Evolutionary conservation across 2,113 vertebrate species (phyloP).

Genomic region (Ciconia boyciana): DNA sequence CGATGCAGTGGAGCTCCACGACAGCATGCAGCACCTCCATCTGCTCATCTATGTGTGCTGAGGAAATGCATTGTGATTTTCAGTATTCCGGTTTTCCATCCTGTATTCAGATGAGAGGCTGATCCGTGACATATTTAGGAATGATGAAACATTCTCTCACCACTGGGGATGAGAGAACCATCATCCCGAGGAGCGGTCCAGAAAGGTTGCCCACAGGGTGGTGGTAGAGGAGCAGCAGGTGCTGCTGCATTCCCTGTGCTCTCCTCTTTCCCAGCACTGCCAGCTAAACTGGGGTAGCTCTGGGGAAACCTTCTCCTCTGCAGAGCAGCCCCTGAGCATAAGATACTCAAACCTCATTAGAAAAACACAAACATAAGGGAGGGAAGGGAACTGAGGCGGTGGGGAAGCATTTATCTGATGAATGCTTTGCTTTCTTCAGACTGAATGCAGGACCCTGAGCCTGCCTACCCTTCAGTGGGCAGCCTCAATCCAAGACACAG

Average conservation of each 20-base stretch:
- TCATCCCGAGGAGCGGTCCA: not conserved
- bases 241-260: not conserved
- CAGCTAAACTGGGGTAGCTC: not conserved
- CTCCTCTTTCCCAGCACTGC: not conserved
- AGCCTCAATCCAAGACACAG: not conserved
- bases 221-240: not conserved
- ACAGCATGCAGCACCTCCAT: accelerated
- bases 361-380: not conserved
- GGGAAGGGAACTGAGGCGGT: accelerated
- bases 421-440: not conserved
- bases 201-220: constrained; percentile 3
- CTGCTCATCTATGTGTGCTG: not conserved
- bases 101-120: not conserved
- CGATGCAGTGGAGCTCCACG: accelerated
- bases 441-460: not conserved
- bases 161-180: not conserved
- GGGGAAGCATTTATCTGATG: not conserved
- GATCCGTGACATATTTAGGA: not conserved
- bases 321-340: not conserved
- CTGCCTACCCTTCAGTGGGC: not conserved
- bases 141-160: accelerated
- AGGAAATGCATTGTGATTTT: accelerated
- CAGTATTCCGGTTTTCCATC: accelerated
- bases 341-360: not conserved
- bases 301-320: not conserved